A percentile compares a stretch with the other conserved stretches of the same genome.
Conservation (phyloP, 1,140 invertebrate genomes). For the Andrena cerasifolii region DNA sequence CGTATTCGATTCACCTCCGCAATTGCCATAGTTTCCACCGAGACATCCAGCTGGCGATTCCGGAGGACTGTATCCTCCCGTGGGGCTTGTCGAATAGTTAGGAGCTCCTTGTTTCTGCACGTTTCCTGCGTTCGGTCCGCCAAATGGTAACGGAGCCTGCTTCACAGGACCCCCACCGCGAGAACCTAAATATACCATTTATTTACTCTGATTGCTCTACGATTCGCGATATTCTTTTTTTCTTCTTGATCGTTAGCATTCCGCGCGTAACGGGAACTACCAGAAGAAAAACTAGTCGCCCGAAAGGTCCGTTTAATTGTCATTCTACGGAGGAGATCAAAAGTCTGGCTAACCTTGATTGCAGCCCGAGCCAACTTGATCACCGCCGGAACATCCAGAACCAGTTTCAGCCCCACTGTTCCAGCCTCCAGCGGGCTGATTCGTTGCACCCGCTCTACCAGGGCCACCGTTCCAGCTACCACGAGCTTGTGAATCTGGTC, state of each 20-base stretch:
- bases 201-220: too few species aligned
- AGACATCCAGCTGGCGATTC: background rate
- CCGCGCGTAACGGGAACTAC: too few species aligned
- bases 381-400: constrained; percentile 15
- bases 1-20: background rate
- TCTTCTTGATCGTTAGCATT: too few species aligned
- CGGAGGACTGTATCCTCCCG: constrained; percentile 1
- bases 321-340: background rate
- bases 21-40: background rate
- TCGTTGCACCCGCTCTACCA: background rate
- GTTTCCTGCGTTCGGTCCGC: background rate
- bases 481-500: background rate
- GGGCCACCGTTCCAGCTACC: constrained; percentile 1
- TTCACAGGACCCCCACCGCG: constrained; percentile 26
- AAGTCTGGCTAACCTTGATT: constrained; percentile 37
- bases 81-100: background rate
- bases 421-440: constrained; percentile 4
- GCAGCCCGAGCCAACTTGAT: constrained; percentile 11
- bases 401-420: constrained; percentile 3
- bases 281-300: background rate
- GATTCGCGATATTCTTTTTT: too few species aligned
- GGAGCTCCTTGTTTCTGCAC: background rate
- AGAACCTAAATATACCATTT: background rate
- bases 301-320: background rate
- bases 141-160: background rate